Conservation (phyloP, 2,113 vertebrate species). For the Columba janthina region DNA sequence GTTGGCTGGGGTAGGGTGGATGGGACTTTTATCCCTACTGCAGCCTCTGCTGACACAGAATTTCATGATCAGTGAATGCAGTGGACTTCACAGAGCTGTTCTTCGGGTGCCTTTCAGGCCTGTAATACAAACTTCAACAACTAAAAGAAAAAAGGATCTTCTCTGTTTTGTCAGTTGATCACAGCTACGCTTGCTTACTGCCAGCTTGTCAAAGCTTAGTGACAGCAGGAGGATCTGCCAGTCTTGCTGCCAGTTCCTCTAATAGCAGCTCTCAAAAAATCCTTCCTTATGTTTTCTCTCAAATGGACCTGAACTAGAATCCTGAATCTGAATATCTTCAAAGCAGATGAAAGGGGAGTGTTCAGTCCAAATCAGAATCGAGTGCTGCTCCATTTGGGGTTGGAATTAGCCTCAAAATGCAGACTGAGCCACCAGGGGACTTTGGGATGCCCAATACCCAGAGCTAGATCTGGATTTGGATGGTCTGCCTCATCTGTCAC, state of each 20-base stretch:
- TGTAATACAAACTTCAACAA: background rate
- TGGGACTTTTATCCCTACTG: background rate
- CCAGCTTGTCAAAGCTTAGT: slow-evolving; percentile 14
- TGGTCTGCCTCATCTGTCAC: background rate
- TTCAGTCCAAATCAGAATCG: background rate
- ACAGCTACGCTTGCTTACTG: background rate
- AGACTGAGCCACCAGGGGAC: background rate
- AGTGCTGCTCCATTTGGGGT: background rate
- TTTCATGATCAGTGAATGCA: background rate
- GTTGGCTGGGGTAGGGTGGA: background rate
- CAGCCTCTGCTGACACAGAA: background rate
- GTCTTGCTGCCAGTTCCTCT: slow-evolving; percentile 2
- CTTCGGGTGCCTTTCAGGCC: background rate
- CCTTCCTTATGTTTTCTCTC: background rate
- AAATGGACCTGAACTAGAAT: background rate
- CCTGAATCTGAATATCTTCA: background rate
- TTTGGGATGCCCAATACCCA: background rate
- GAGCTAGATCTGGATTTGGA: background rate
- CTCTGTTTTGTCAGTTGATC: slow-evolving; percentile 16
- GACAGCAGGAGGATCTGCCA: background rate
- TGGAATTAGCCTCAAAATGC: background rate
- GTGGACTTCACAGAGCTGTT: background rate
- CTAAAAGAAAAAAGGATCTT: background rate
- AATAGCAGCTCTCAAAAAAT: background rate
- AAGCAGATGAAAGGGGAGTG: background rate